Evolutionary conservation across 2,888 invertebrate genomes (phyloP).

Genomic region (Zaprionus bogoriensis): DNA sequence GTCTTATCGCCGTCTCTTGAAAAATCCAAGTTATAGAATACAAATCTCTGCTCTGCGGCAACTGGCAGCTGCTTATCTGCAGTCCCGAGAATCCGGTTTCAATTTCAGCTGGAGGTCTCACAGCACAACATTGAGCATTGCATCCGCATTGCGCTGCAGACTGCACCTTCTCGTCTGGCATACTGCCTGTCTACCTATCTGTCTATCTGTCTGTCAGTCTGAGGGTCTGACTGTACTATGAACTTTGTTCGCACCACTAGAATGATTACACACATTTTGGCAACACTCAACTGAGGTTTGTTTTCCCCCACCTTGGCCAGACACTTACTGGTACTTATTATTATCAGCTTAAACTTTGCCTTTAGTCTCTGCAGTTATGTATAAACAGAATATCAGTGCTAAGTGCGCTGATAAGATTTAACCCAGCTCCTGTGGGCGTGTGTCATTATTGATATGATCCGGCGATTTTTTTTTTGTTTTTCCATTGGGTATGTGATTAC

Average conservation of each 20-base stretch:
- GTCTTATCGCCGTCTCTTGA: constrained; percentile 30
- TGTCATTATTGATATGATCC: constrained; percentile 11
- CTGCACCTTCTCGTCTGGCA: constrained; percentile 13
- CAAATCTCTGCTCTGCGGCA: constrained; percentile 1
- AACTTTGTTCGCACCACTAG: constrained; percentile 15
- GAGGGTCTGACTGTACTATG: constrained; percentile 2
- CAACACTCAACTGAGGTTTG: background rate
- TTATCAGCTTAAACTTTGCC: constrained; percentile 13
- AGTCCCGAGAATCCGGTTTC: constrained; percentile 41
- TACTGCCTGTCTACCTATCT: background rate
- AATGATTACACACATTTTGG: constrained; percentile 16
- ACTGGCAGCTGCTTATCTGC: constrained; percentile 30
- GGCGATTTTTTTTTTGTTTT: background rate
- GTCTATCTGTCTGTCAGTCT: background rate
- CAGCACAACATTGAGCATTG: constrained; percentile 14
- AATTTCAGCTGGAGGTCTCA: constrained; percentile 5
- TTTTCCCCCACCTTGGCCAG: background rate
- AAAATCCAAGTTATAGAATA: constrained; percentile 9
- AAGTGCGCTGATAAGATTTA: constrained; percentile 30
- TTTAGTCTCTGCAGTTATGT: constrained; percentile 1
- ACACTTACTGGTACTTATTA: background rate
- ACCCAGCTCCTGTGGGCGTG: constrained; percentile 10
- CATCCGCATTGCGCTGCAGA: constrained; percentile 29
- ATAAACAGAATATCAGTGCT: constrained; percentile 13
- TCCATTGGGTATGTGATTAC: background rate